Percentiles rank a stretch among this genome's conserved stretches.
Conservation (phyloP, 2,797 vertebrate species). For the Phyllotis vaccarum region DNA sequence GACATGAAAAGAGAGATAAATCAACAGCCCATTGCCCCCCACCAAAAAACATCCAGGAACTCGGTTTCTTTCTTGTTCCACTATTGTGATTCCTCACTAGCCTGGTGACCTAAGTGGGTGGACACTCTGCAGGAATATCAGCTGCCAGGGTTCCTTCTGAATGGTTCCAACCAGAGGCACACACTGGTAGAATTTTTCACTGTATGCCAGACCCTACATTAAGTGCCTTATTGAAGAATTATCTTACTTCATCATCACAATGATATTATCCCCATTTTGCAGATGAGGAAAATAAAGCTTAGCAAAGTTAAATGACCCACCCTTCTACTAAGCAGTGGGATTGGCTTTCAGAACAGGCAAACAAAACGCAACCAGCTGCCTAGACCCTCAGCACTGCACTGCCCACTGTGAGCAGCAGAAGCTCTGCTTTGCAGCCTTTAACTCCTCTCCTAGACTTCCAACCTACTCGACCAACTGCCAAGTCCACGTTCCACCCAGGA, state of each 20-base stretch:
- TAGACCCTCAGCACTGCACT: background rate
- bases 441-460: background rate
- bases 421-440: background rate
- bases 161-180: background rate
- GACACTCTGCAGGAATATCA: background rate
- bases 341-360: background rate
- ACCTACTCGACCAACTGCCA: background rate
- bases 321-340: background rate
- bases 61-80: background rate
- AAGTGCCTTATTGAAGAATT: background rate
- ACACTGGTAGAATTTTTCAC: background rate
- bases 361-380: background rate
- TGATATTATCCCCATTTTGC: background rate
- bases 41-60: background rate
- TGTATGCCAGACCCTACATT: too few species aligned
- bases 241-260: background rate
- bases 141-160: background rate
- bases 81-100: background rate
- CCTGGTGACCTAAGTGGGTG: background rate
- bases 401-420: too few species aligned
- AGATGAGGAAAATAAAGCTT: background rate
- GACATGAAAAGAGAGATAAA: background rate
- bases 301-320: background rate
- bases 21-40: accelerated
- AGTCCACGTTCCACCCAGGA: background rate